A percentile compares a stretch with the other conserved stretches of the same genome.
Conservation (phyloP, 2,888 invertebrate genomes). For the Mythimna lalbum region DNA sequence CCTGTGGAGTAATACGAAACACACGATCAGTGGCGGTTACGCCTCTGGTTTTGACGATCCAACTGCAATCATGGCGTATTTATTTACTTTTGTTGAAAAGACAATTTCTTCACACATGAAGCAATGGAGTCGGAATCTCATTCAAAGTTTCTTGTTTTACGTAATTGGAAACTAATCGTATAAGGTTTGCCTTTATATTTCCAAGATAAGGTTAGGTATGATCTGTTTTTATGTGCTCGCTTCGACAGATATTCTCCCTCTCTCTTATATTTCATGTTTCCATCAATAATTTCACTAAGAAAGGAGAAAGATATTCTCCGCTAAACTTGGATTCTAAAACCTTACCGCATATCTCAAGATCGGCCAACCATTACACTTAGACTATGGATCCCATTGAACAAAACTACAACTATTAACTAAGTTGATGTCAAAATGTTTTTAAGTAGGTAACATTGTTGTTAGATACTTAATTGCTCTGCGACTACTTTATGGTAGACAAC, state of each 20-base stretch:
- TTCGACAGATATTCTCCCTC: not conserved
- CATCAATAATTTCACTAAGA: not conserved
- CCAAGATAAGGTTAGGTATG: not conserved
- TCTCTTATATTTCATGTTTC: not conserved
- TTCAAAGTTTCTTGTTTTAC: not conserved
- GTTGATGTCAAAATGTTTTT: not conserved
- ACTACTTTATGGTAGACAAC: too few relatives aligned
- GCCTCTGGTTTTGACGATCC: not conserved
- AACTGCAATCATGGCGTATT: not conserved
- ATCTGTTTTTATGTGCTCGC: not conserved
- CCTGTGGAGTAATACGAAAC: not conserved
- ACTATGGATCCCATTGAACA: not conserved
- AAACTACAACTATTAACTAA: too few relatives aligned
- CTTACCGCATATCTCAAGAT: not conserved
- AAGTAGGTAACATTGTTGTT: constrained; percentile 1
- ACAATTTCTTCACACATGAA: not conserved
- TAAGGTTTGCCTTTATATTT: not conserved
- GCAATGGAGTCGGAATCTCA: not conserved
- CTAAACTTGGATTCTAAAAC: not conserved
- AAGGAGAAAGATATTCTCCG: not conserved
- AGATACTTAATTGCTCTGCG: not conserved
- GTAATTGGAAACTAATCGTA: not conserved
- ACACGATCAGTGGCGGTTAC: not conserved
- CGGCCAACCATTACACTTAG: not conserved
- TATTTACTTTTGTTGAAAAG: not conserved